Evolutionary conservation across 2,888 invertebrate genomes (phyloP).

Genomic region (Drosophila affinis): DNA sequence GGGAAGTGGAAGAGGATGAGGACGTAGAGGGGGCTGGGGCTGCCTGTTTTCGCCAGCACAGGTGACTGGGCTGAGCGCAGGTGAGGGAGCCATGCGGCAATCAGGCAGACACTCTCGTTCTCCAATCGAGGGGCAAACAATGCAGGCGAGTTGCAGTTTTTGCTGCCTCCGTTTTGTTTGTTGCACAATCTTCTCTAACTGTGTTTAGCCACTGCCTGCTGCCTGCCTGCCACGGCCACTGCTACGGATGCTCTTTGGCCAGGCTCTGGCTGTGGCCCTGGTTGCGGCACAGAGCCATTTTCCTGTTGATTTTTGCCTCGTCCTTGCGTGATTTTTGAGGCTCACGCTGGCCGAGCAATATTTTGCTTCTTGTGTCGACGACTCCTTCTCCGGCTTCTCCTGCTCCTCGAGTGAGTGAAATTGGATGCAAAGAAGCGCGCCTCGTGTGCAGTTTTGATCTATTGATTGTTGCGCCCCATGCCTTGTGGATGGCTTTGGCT

Average conservation of each 20-base stretch:
- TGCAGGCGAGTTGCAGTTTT: constrained; percentile 61
- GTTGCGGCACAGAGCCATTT: constrained; percentile 36
- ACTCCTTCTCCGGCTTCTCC: constrained; percentile 2
- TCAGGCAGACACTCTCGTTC: neutral
- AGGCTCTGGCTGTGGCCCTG: constrained; percentile 31
- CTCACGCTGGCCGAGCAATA: constrained; percentile 52
- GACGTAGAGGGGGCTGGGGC: constrained; percentile 2
- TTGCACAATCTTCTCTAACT: constrained; percentile 78
- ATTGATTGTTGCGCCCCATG: constrained; percentile 57
- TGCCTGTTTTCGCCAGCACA: constrained; percentile 24
- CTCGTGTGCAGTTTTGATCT: constrained; percentile 65
- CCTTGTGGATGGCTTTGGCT: neutral
- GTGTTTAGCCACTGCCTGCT: constrained; percentile 63
- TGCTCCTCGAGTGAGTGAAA: constrained; percentile 48
- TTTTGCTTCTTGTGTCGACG: constrained; percentile 38
- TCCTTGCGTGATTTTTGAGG: constrained; percentile 65
- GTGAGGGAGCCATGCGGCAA: constrained; percentile 10
- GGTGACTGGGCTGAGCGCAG: constrained; percentile 65
- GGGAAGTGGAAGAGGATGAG: constrained; percentile 66
- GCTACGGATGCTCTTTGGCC: constrained; percentile 8
- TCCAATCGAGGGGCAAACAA: constrained; percentile 40
- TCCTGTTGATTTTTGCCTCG: constrained; percentile 66
- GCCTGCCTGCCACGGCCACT: constrained; percentile 7
- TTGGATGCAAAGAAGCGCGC: constrained; percentile 47
- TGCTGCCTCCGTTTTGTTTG: constrained; percentile 61